phyloP scores from a whole-genome alignment of 2,888 invertebrate species.

The Troilus luridus region DNA sequence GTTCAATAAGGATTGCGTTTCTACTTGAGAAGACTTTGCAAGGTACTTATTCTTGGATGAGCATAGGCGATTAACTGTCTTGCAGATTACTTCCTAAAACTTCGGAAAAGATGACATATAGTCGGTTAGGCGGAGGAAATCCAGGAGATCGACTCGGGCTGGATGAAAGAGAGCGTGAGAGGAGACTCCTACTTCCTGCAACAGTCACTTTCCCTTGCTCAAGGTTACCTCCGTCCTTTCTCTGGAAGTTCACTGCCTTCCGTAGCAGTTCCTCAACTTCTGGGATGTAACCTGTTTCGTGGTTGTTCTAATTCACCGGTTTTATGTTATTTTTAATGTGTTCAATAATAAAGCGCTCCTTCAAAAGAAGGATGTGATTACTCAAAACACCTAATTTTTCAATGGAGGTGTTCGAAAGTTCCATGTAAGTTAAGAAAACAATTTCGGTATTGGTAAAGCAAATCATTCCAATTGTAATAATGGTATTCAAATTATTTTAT shows the following conservation, averaged over 20 bases:
- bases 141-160: background rate
- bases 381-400: no score
- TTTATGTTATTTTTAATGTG: no score
- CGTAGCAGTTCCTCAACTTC: background rate
- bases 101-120: background rate
- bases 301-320: no score
- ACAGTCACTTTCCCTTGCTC: slow-evolving; percentile 25
- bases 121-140: background rate
- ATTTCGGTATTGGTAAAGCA: no score
- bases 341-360: no score
- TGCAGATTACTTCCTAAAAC: background rate
- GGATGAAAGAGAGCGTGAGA: slow-evolving; percentile 23
- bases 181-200: slow-evolving; percentile 26
- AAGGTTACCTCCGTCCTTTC: slow-evolving; percentile 1
- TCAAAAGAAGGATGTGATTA: no score
- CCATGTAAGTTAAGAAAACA: no score
- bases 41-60: background rate
- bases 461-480: no score
- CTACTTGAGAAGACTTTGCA: background rate
- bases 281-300: background rate
- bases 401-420: no score
- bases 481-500: no score
- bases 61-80: background rate
- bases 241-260: slow-evolving; percentile 30
- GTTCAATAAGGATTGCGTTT: no score